phyloP scores from a whole-genome alignment of 2,113 vertebrate genomes.

The Sterrhoptilus dennistouni region DNA sequence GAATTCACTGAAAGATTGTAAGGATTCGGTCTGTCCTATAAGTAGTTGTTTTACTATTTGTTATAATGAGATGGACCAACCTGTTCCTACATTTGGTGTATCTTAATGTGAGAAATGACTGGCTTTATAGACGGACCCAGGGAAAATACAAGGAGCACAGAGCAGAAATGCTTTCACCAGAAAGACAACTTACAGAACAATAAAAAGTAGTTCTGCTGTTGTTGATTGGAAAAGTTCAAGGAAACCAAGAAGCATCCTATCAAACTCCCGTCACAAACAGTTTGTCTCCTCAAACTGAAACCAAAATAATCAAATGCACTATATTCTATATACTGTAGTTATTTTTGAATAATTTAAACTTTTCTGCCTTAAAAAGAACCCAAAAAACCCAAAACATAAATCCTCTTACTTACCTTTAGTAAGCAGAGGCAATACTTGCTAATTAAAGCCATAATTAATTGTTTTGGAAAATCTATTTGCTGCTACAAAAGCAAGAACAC shows the following conservation, averaged over 20 bases:
- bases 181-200: background rate
- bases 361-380: background rate
- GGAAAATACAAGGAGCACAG: background rate
- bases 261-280: background rate
- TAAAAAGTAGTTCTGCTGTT: background rate
- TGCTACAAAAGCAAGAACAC: background rate
- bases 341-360: background rate
- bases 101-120: background rate
- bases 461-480: constrained; percentile 11
- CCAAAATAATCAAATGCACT: background rate
- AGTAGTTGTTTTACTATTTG: background rate
- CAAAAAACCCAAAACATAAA: background rate
- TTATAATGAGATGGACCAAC: background rate
- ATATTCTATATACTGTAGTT: background rate
- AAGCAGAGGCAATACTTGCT: background rate
- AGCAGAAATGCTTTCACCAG: background rate
- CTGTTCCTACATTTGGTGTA: background rate
- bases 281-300: background rate
- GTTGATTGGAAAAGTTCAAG: background rate
- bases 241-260: background rate
- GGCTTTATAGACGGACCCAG: background rate
- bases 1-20: background rate
- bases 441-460: constrained; percentile 48
- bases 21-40: background rate
- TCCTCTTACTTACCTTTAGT: background rate